Base-by-base conservation (phyloP, 1,140 invertebrate species). In the Catajapyx aquilonaris region DNA sequence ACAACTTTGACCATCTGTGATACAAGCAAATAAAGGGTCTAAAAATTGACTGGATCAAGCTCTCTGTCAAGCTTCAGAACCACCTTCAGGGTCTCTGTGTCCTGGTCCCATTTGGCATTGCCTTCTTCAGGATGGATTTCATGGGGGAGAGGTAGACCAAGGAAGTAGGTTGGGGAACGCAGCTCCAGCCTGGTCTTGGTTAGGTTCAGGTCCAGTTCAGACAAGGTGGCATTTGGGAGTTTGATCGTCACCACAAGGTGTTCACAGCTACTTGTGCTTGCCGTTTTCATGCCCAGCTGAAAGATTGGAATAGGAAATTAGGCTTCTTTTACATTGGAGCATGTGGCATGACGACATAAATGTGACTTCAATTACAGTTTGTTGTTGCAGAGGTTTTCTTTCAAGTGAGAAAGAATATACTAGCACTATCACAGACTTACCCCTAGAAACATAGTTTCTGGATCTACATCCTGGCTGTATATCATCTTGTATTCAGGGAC, bases 41-140 rank as follows among this genome's bases (percentile, higher is more conserved):
- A 85, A 60, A 83, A 86, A 60, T 88, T 87, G 20, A 86, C 56
- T 50, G 64, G 69, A 59, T 87, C 83, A 48, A 80, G 70, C 51
- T 86, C 81, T 40, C 81, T 62, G 22, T 61, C 55, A 46, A 87
- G 61, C 21, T 62, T 65, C 25, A 86, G 54, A 15, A 69, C 78
- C 10, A 87, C 58, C 42, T 67, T 62, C 28, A 88, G 58, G 15
- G 61, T 71, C 39, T 69, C 64, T 16, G 61, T 56, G n/a, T 71
- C 62, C n/a, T 53, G 44, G 51, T 83, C 68, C 70, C 78, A 91
- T 45, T 74, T 68, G 5, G 85, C 83, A 40, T 72, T 72, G 2
- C 79, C 79, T 16, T 56, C 58, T 46, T 86, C 74, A 5, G 80
- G 75, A 52, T 87, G 68, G 2, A 86, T 72, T 1, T 67, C 62